These are phyloP conservation scores for Calameuta pallipes DNA, from an alignment of 2,888 invertebrate genomes.

Conservation along the genomic window DNA sequence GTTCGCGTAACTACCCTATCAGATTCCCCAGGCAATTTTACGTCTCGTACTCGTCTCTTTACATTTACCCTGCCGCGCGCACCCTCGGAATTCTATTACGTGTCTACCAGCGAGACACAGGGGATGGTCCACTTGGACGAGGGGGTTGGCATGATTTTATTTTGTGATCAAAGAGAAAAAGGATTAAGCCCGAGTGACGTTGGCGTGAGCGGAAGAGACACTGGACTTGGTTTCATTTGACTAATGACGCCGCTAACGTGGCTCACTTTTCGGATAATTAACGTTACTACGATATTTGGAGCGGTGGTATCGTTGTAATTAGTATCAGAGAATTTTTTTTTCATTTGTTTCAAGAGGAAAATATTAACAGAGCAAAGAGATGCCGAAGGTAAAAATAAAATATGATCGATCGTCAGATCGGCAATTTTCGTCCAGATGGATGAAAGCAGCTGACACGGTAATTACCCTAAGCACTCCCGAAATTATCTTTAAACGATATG, in stretches of 20 bases:
- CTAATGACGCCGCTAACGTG: background rate
- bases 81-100: background rate
- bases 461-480: constrained; percentile 32
- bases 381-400: constrained; percentile 7
- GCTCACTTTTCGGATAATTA: background rate
- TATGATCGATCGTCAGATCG: constrained; percentile 23
- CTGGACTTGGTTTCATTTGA: background rate
- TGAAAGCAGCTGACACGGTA: constrained; percentile 39
- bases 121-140: background rate
- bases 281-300: background rate
- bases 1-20: background rate
- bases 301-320: background rate
- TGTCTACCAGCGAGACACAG: background rate
- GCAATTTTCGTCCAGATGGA: constrained; percentile 23
- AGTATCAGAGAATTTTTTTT: background rate
- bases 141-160: background rate
- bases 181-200: background rate
- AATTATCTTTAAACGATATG: constrained; percentile 46
- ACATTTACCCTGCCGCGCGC: background rate
- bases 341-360: background rate
- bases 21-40: background rate
- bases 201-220: background rate
- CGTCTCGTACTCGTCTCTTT: background rate
- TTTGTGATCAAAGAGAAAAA: background rate
- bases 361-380: constrained; percentile 8